A percentile compares a stretch with the other conserved stretches of the same genome.
These are phyloP conservation scores for Plumapathes pennacea DNA, from an alignment of 92 coral and sea anemone genomes.

Conservation along the genomic window DNA sequence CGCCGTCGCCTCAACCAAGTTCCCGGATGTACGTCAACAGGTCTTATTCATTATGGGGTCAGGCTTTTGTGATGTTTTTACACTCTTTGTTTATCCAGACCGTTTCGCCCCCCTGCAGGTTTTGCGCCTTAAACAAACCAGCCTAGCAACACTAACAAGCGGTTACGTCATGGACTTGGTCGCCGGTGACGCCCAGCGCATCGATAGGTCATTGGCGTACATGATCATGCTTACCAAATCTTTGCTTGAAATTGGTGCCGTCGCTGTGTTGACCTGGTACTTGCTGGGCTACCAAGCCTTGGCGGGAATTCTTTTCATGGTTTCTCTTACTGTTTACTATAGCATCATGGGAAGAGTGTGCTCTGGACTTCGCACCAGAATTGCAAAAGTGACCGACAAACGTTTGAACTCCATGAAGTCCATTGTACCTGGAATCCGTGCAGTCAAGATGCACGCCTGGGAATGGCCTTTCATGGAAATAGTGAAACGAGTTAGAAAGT, in stretches of 20 bases:
- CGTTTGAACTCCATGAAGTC: too few species aligned
- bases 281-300: conserved; percentile 53
- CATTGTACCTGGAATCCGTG: conserved; percentile 39
- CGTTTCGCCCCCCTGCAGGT: conserved; percentile 12
- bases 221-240: conserved; percentile 32
- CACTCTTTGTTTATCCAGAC: too few species aligned
- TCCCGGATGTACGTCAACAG: too few species aligned
- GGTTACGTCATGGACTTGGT: conserved; percentile 60
- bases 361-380: conserved; percentile 49
- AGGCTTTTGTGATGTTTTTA: too few species aligned
- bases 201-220: conserved; percentile 42
- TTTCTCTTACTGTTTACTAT: conserved; percentile 31
- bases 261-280: conserved; percentile 49
- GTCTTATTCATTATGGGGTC: too few species aligned
- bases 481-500: conserved; percentile 35
- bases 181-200: conserved; percentile 61
- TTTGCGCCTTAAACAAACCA: conserved; percentile 51
- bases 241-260: conserved; percentile 37
- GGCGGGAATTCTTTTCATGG: conserved; percentile 56
- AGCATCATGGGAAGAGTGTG: conserved; percentile 50
- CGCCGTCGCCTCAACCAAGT: too few species aligned
- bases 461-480: conserved; percentile 51
- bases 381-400: too few species aligned
- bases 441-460: conserved; percentile 52
- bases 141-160: conserved; percentile 42